phyloP scores from a whole-genome alignment of 2,797 vertebrate species.

The Galaxias olidus region DNA sequence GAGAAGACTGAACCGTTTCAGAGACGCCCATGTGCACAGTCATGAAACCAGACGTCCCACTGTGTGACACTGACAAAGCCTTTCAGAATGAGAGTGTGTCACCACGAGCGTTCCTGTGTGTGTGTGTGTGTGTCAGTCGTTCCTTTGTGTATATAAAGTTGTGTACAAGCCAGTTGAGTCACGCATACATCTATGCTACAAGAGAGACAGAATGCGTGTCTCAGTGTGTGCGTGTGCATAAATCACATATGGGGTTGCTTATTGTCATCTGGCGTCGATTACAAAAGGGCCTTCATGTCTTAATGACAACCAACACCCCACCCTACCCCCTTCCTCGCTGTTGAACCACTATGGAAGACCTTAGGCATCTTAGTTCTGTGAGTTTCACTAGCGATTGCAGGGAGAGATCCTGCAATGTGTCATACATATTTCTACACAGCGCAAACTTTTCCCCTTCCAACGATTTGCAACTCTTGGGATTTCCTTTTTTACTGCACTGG shows the following conservation, averaged over 20 bases:
- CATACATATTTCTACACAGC: too few relatives aligned
- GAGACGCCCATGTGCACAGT: conserved; percentile 20
- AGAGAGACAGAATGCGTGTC: too few relatives aligned
- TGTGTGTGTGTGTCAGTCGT: conserved; percentile 25
- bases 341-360: too few relatives aligned
- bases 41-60: conserved; percentile 19
- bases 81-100: conserved; percentile 36
- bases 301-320: conserved; percentile 37
- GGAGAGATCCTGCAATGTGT: not conserved
- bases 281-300: conserved; percentile 52
- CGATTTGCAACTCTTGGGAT: too few relatives aligned
- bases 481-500: too few relatives aligned
- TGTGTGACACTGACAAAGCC: conserved; percentile 25
- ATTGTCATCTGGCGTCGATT: conserved; percentile 61
- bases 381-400: not conserved
- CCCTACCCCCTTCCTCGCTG: not conserved
- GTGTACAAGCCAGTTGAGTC: not conserved
- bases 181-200: too few relatives aligned
- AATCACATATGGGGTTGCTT: conserved; percentile 53
- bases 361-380: too few relatives aligned
- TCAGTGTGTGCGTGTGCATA: conserved; percentile 11
- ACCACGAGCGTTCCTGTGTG: conserved; percentile 17
- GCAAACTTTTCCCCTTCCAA: too few relatives aligned
- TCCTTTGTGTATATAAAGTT: not conserved
- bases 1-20: conserved; percentile 5